Percentiles rank a stretch among this genome's conserved stretches.
Evolutionary conservation across 2,797 vertebrate genomes (phyloP).

Genomic region (Melanogrammus aeglefinus): DNA sequence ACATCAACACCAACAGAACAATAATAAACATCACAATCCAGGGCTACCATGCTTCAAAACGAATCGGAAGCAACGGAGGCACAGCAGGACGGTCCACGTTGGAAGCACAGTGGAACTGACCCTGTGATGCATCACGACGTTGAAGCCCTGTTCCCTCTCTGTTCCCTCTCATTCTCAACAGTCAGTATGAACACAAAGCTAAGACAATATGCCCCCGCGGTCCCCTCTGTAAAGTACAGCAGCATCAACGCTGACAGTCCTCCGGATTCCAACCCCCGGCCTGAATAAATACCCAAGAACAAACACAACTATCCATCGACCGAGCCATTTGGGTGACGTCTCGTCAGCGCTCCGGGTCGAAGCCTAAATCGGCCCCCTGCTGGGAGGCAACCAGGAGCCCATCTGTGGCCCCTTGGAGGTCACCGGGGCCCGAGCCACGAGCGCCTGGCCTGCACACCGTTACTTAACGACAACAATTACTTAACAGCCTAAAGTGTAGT

Average conservation of each 20-base stretch:
- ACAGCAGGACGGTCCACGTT: too few relatives aligned
- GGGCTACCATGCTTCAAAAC: too few relatives aligned
- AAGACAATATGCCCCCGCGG: neutral
- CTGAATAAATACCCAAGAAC: neutral
- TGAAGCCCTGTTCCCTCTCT: too few relatives aligned
- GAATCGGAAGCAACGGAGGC: too few relatives aligned
- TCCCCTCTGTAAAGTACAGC: neutral
- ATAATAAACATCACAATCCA: too few relatives aligned
- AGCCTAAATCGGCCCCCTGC: neutral
- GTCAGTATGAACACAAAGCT: neutral
- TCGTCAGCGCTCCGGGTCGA: neutral
- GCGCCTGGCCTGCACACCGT: constrained; percentile 28
- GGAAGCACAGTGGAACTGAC: too few relatives aligned
- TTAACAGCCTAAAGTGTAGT: constrained; percentile 26
- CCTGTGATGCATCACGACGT: too few relatives aligned
- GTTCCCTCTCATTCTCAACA: neutral
- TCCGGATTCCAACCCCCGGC: neutral
- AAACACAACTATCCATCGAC: neutral
- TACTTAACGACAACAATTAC: constrained; percentile 15
- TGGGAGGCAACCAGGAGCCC: constrained; percentile 35
- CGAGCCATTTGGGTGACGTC: neutral
- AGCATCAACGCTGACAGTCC: neutral
- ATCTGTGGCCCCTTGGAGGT: constrained; percentile 23
- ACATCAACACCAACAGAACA: too few relatives aligned
- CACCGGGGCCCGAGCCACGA: constrained; percentile 22